A percentile compares a stretch with the other conserved stretches of the same genome.
Conservation (phyloP, 2,113 vertebrate genomes). For the Forbesichthys papilliferus region DNA sequence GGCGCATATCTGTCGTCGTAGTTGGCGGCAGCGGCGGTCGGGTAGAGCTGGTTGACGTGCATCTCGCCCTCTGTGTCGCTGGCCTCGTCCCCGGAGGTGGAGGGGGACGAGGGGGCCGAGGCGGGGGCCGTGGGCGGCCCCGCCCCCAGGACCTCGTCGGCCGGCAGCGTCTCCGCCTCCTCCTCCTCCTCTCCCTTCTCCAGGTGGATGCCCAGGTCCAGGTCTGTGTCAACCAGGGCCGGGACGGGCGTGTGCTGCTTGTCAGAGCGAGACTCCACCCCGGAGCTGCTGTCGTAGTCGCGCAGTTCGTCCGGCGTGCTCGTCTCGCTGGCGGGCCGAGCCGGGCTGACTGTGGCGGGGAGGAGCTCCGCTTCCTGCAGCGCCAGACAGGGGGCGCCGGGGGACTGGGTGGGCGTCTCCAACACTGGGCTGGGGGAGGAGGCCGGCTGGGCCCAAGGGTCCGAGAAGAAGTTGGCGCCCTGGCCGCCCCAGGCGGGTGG, state of each 20-base stretch:
- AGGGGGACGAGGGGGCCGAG: conserved; percentile 72
- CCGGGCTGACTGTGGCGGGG: conserved; percentile 76
- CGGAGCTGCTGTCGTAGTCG: conserved; percentile 87
- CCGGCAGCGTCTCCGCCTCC: conserved; percentile 81
- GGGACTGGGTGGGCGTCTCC: conserved; percentile 66
- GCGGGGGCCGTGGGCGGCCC: conserved; percentile 79
- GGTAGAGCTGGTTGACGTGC: conserved; percentile 68
- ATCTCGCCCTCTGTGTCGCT: conserved; percentile 80
- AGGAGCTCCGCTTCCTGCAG: conserved; percentile 22
- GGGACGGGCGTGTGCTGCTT: conserved; percentile 76
- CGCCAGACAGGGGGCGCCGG: conserved; percentile 46
- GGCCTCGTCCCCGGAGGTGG: conserved; percentile 79
- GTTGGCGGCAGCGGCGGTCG: conserved; percentile 33
- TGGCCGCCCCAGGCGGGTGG: conserved; percentile 64
- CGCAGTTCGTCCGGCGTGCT: conserved; percentile 88
- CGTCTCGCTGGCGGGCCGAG: conserved; percentile 82
- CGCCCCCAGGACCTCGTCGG: conserved; percentile 77
- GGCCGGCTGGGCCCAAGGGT: conserved; percentile 71
- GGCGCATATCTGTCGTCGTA: conserved; percentile 46
- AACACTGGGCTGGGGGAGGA: conserved; percentile 64
- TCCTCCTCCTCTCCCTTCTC: conserved; percentile 76
- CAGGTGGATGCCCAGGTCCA: conserved; percentile 81
- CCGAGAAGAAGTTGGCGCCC: conserved; percentile 64
- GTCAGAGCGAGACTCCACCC: conserved; percentile 81
- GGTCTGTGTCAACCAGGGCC: conserved; percentile 71